A percentile compares a stretch with the other conserved stretches of the same genome.
Conservation (phyloP, 2,888 invertebrate genomes). For the Dugesia japonica region DNA sequence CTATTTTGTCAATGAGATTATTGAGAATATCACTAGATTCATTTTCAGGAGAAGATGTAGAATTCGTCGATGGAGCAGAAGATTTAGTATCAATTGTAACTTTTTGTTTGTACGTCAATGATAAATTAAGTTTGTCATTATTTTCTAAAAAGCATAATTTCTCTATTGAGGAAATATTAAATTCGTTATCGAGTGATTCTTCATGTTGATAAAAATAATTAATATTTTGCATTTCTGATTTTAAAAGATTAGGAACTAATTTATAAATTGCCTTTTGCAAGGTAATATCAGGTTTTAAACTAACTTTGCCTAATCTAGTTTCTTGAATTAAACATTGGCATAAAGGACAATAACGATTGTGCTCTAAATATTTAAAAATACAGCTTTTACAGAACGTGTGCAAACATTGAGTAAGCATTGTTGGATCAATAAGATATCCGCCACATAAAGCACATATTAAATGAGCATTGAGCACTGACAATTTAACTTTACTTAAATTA, state of each 20-base stretch:
- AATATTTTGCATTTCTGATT: conserved; percentile 17
- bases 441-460: conserved; percentile 25
- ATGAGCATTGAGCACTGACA: conserved; percentile 21
- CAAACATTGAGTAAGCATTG: conserved; percentile 23
- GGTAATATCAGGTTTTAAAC: neutral
- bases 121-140: neutral
- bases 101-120: neutral
- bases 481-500: conserved; percentile 16
- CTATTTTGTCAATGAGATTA: neutral
- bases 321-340: conserved; percentile 26
- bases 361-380: neutral
- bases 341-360: conserved; percentile 9
- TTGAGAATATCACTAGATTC: neutral
- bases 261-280: conserved; percentile 20
- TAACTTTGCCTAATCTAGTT: neutral
- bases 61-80: neutral
- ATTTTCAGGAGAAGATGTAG: neutral
- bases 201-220: neutral
- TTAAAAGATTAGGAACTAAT: conserved; percentile 21
- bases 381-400: conserved; percentile 26
- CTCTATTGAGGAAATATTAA: neutral
- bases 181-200: neutral
- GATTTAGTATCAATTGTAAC: neutral
- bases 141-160: conserved; percentile 1
- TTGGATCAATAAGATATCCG: conserved; percentile 23